Evolutionary conservation across 2,888 invertebrate species (phyloP), one percentile per base, ranked within the genome.

Genomic region (Pollenia labialis): DNA sequence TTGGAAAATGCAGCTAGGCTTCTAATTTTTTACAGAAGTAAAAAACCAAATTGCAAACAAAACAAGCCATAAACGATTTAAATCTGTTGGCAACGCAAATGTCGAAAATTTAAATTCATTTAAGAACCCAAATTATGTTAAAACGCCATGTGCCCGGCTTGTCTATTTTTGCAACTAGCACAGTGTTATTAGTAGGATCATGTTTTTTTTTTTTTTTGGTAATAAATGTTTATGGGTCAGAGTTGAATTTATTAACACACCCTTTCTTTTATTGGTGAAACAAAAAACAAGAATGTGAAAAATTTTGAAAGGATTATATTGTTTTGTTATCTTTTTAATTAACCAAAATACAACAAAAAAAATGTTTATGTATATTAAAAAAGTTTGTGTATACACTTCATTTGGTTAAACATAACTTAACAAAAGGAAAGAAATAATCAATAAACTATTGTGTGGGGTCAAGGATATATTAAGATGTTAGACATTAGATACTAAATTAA

Each of bases 211-310:
- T 3, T 46, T 75, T 54, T 32, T 32, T 4, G 4, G 0, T 32
- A 74, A 74, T 74, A 74, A 58, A 74, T 58, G 58, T 56, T 50
- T 64, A 64, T 72, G 44, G 10, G 4, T 52, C 32, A 69, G 64
- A 52, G 50, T 56, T 76, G 52, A 66, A 81, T 76, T 81, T 66
- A 77, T 87, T 84, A 77, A 81, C 87, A 84, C 87, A 74, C 87
- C 87, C 84, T 54, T 64, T 64, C 16, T 75, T 72, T 71, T 48
- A 68, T 66, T n/a, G 60, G 23, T 48, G 16, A 42, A 50, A 60
- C 62, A 81, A 23, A 66, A 42, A 46, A 76, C 66, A n/a, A 62
- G 32, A 44, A 64, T 76, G 54, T 52, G 52, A 76, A 71, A 74
- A 16, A 56, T 72, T 76, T 77, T 80, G 46, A 86, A 87, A 83